Evolutionary conservation across 2,888 invertebrate genomes (phyloP).

Genomic region (Sinodicranocentrus sp.): DNA sequence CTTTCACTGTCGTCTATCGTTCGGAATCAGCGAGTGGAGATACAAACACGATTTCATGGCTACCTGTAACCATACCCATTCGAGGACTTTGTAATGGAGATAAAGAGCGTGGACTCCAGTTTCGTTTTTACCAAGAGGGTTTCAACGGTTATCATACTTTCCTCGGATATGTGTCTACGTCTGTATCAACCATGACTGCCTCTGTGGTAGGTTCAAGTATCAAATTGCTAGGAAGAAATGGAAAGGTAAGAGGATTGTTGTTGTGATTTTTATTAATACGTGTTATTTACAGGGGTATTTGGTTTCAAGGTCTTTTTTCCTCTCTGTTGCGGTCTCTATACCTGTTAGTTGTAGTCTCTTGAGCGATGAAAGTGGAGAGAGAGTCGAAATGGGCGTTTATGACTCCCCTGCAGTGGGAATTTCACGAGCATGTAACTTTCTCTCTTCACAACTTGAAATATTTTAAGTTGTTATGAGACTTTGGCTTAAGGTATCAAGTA

Average conservation of each 20-base stretch:
- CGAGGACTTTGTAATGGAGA: slow-evolving; percentile 79
- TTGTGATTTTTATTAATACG: no score
- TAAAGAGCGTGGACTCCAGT: slow-evolving; percentile 79
- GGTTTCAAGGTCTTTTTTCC: no score
- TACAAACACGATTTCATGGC: slow-evolving; percentile 80
- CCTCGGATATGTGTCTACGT: slow-evolving; percentile 75
- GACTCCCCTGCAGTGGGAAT: no score
- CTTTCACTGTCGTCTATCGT: slow-evolving; percentile 68
- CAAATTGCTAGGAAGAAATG: slow-evolving; percentile 68
- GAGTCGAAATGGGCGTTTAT: no score
- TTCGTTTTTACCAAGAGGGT: slow-evolving; percentile 79
- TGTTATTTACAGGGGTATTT: no score
- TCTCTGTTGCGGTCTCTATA: no score
- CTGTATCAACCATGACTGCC: slow-evolving; percentile 72
- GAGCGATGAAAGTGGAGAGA: no score
- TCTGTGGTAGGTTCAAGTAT: slow-evolving; percentile 41
- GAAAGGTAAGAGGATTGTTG: slow-evolving; percentile 69
- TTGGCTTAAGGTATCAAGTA: no score
- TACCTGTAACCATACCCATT: slow-evolving; percentile 79
- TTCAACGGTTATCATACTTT: slow-evolving; percentile 76
- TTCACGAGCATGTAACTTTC: no score
- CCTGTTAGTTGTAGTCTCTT: no score
- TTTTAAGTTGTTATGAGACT: no score
- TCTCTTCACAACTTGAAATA: no score
- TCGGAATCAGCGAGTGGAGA: slow-evolving; percentile 77